A percentile compares a stretch with the other conserved stretches of the same genome.
phyloP scores from a whole-genome alignment of 2,113 vertebrate species.

The Accipiter cooperii region DNA sequence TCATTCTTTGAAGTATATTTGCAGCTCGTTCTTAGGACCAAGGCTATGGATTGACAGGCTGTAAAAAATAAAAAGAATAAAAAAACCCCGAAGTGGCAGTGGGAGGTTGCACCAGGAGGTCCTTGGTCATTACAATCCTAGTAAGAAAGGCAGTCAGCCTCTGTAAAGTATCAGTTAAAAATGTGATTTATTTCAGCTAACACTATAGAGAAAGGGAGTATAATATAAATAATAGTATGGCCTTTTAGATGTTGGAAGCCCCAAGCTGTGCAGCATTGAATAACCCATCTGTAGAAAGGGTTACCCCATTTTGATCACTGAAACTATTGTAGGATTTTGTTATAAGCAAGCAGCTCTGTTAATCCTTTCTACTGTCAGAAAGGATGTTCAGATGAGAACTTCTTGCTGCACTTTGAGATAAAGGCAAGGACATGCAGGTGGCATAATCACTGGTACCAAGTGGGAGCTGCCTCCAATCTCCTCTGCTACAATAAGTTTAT shows the following conservation, averaged over 20 bases:
- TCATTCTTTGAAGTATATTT: background rate
- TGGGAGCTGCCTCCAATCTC: background rate
- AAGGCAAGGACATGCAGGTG: background rate
- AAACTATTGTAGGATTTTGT: background rate
- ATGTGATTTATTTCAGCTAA: background rate
- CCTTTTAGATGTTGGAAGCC: background rate
- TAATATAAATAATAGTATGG: background rate
- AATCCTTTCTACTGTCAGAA: background rate
- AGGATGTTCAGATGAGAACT: background rate
- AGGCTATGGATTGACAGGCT: background rate
- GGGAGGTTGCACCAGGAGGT: background rate
- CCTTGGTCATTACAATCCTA: background rate
- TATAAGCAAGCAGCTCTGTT: background rate
- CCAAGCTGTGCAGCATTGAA: background rate
- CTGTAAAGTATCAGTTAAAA: background rate
- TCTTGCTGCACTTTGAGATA: background rate
- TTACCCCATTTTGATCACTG: background rate
- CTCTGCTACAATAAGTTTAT: background rate
- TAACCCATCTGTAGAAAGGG: background rate
- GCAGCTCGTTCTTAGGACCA: background rate
- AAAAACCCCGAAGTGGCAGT: rapidly evolving
- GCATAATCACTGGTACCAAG: background rate
- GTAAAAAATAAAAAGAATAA: background rate
- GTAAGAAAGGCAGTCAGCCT: background rate
- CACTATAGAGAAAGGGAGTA: background rate